Evolutionary conservation across 2,113 vertebrate genomes (phyloP), one percentile per base, ranked within the genome.

Genomic region (Nyctibius bracteatus): DNA sequence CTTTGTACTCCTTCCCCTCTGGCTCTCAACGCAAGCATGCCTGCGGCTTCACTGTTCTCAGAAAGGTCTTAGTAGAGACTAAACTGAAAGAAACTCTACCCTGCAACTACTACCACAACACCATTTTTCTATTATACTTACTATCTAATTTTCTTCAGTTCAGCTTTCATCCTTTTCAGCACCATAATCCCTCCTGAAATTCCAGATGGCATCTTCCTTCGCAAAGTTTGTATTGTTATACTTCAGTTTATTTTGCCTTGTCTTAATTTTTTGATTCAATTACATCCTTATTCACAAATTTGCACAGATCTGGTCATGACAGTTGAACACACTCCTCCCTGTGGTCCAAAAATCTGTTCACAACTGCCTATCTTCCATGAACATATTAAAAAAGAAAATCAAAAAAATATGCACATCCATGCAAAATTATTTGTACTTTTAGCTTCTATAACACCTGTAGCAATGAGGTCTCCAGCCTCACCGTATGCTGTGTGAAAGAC

Each of bases 351-450:
- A 84, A 39, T 33, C 47, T 61, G 18, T 74, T 46, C 30, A 55
- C 16, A 31, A 31, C 3, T 8, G 28, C 41, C 43, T 49, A 8
- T 61, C 37, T 47, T 68, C 57, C 44, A 39, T 14, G 16, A 57
- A 43, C 5, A 46, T 39, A 22, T 6, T 44, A 15, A 12, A 27
- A 43, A 10, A 8, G n/a, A n/a, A 37, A 23, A 4, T 3, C 12
- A 61, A 14, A 28, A n/a, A 31, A 37, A 41, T 1, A 2, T 11
- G 2, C 18, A 35, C 1, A 5, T 37, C 13, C 12, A 11, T 17
- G 47, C 46, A 74, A 75, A 78, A 54, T 55, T n/a, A 25, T 58
- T 63, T 78, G 12, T 35, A 79, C 3, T 87, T 81, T 22, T 12
- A 67, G 8, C 20, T 88, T 52, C 22, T 59, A 33, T 30, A 68